Conservation (phyloP, 2,797 vertebrate species). For the Leptodactylus fallax region DNA sequence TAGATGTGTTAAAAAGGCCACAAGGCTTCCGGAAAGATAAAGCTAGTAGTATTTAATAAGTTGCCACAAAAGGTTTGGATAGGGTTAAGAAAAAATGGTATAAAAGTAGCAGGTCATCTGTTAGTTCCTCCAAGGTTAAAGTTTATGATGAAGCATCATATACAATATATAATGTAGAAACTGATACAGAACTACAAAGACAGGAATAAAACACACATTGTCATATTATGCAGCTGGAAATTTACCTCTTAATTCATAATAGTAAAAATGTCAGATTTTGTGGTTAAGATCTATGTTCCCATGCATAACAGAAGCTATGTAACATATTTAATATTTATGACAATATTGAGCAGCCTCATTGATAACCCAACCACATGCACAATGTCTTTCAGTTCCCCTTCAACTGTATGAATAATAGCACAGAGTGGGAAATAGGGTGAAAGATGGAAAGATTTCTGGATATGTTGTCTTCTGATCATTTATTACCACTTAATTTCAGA, state of each 20-base stretch:
- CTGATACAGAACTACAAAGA: background rate
- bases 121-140: background rate
- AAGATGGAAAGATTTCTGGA: background rate
- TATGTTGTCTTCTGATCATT: background rate
- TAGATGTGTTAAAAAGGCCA: background rate
- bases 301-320: slow-evolving; percentile 25
- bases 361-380: slow-evolving; percentile 20
- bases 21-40: background rate
- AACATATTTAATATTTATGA: slow-evolving; percentile 34
- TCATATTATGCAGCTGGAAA: slow-evolving; percentile 29
- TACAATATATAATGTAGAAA: background rate
- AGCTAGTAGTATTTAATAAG: background rate
- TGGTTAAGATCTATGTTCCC: slow-evolving; percentile 23
- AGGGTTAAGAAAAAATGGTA: background rate
- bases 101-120: background rate
- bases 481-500: background rate
- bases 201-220: background rate
- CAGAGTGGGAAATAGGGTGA: background rate
- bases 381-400: slow-evolving; percentile 15
- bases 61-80: background rate
- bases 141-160: background rate
- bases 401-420: slow-evolving; percentile 5
- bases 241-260: slow-evolving; percentile 31
- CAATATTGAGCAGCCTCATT: slow-evolving; percentile 22
- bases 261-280: slow-evolving; percentile 35